Conservation (phyloP, 2,113 vertebrate genomes). For the Dryoscopus gambensis region DNA sequence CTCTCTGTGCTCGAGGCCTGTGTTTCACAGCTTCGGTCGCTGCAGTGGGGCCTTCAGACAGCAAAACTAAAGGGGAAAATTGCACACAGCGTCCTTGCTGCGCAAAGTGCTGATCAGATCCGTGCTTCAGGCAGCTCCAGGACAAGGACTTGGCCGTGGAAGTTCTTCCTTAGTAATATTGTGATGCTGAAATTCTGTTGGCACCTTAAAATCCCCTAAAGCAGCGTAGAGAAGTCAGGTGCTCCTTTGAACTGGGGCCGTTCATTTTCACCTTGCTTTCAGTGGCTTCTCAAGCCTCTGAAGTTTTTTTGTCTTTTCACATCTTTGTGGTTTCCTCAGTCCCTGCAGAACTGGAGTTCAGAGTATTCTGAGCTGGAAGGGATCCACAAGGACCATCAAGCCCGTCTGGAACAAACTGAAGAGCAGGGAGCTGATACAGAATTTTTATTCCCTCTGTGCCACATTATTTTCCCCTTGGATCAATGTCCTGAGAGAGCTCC, state of each 20-base stretch:
- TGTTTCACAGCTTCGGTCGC: not conserved
- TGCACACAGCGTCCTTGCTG: not conserved
- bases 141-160: not conserved
- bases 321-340: not conserved
- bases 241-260: not conserved
- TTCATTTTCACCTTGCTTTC: rapidly evolving
- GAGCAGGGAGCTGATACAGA: not conserved
- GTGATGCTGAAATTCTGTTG: not conserved
- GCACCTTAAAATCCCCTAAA: not conserved
- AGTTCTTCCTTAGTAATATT: not conserved
- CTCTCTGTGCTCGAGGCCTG: not conserved
- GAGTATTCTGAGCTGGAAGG: not conserved
- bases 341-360: not conserved
- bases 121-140: not conserved
- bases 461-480: not conserved
- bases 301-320: not conserved
- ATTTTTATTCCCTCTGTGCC: not conserved
- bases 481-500: not conserved
- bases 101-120: not conserved
- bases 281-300: not conserved
- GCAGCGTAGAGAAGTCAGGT: not conserved
- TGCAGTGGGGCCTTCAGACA: not conserved
- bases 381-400: not conserved
- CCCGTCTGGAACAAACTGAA: not conserved
- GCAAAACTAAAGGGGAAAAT: not conserved